Base-by-base conservation (phyloP, 2,113 vertebrate species). In the Alosa alosa region DNA sequence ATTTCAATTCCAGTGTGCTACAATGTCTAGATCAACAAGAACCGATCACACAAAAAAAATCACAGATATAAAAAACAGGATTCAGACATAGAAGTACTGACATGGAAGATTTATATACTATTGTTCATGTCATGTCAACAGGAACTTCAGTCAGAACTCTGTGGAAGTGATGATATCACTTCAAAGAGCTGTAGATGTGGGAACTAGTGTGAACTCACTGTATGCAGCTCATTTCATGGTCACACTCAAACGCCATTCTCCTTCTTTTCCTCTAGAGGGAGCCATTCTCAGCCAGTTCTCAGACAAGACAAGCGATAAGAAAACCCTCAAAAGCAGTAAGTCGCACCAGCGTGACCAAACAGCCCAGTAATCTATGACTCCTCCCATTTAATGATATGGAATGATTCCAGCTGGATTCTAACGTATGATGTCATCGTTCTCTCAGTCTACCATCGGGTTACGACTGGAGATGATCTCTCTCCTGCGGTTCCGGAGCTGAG, bases 201-300 rank as follows among this genome's bases (percentile, higher is more conserved):
- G 55, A 60, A 60, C 18, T 4, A 22, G 18, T 22, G 50, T 52
- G 18, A 22, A 60, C 55, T 18, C 55, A 60, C 20, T 60, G 55
- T 57, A 3, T 18, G 20, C 18, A 5, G 55, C 18, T 17, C 55
- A 4, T 57, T 20, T 22, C 55, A 57, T 57, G 55, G 18, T 57
- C 55, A 57, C 17, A 20, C 20, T 57, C 18, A 3, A 55, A 60
- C 6, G 55, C 1, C 72, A 78, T 78, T 78, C 36, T 20, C 45
- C 5, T 25, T 85, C 83, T 85, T 50, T 10, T 11, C 83, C 93
- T 91, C 36, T 86, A 96, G 95, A 94, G 86, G 94, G 94, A 84
- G 94, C 94, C 83, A 22, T 91, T 89, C 93, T 95, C 89, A 93
- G 92, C 81, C 92, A 94, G 88, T 87, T 93, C 85, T 87, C 92